These are phyloP conservation scores for Venturia canescens DNA, from an alignment of 1,140 invertebrate genomes.

Conservation along the genomic window DNA sequence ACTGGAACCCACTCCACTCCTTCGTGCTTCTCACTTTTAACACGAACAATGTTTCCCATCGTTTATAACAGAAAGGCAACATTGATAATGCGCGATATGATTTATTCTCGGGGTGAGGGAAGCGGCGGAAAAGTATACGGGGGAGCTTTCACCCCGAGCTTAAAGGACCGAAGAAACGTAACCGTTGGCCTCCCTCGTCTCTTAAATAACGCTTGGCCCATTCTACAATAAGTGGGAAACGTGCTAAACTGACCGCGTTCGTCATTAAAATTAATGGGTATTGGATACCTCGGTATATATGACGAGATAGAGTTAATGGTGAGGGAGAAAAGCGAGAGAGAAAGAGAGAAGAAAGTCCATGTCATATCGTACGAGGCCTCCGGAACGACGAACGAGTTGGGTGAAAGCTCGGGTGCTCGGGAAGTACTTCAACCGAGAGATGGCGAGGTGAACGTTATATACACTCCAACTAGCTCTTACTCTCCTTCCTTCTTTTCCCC, in stretches of 20 bases:
- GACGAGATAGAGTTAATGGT: not conserved
- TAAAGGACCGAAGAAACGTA: constrained; percentile 2
- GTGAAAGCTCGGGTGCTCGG: constrained; percentile 2
- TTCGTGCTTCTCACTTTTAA: no score
- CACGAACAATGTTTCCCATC: no score
- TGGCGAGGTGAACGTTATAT: constrained; percentile 16
- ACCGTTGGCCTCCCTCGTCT: not conserved
- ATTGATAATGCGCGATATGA: constrained; percentile 12
- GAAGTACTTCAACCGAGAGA: constrained; percentile 23
- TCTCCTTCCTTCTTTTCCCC: not conserved
- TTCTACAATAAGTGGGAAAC: constrained; percentile 61
- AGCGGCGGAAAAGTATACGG: not conserved
- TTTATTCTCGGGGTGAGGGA: not conserved
- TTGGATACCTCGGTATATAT: constrained; percentile 58
- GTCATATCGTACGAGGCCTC: not conserved
- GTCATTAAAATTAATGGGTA: constrained; percentile 71
- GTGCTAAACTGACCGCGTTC: constrained; percentile 69
- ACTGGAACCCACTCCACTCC: no score
- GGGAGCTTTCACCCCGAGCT: not conserved
- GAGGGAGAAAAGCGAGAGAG: constrained; percentile 19
- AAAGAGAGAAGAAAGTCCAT: constrained; percentile 7
- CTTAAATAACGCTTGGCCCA: not conserved
- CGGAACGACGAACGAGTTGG: constrained; percentile 37
- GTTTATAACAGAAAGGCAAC: not conserved
- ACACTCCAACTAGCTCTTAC: constrained; percentile 4